Conservation (phyloP, 2,113 vertebrate species). For the Cervus canadensis region DNA sequence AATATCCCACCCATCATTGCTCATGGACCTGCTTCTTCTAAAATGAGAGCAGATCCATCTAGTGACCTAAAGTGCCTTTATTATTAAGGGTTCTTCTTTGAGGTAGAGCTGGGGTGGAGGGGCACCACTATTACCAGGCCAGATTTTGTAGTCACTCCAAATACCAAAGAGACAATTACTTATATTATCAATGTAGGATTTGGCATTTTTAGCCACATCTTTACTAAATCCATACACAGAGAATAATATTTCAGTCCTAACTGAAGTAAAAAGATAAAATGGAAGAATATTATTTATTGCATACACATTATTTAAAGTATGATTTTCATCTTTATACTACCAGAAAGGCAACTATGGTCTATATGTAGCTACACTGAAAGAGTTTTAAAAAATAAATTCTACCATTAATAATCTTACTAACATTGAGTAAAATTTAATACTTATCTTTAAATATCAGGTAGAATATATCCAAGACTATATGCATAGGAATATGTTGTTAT, state of each 20-base stretch:
- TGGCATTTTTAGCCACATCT: background rate
- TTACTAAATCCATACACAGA: background rate
- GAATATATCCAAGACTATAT: background rate
- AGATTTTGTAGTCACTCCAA: background rate
- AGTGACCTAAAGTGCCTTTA: background rate
- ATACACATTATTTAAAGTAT: background rate
- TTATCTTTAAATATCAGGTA: background rate
- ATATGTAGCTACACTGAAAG: background rate
- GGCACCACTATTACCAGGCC: background rate
- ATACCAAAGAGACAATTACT: background rate
- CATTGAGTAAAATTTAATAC: background rate
- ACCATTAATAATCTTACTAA: background rate
- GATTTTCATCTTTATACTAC: background rate
- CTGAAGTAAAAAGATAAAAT: background rate
- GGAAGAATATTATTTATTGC: background rate
- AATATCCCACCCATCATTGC: background rate
- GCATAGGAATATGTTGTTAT: background rate
- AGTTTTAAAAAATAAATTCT: background rate
- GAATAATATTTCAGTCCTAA: background rate
- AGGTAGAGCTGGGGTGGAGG: background rate
- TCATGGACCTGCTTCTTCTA: background rate
- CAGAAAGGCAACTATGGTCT: background rate
- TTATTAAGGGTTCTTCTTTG: background rate
- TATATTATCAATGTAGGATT: background rate
- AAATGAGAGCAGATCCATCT: background rate